These are phyloP conservation scores for Calypte anna DNA, from an alignment of 2,113 vertebrate species.

Conservation along the genomic window DNA sequence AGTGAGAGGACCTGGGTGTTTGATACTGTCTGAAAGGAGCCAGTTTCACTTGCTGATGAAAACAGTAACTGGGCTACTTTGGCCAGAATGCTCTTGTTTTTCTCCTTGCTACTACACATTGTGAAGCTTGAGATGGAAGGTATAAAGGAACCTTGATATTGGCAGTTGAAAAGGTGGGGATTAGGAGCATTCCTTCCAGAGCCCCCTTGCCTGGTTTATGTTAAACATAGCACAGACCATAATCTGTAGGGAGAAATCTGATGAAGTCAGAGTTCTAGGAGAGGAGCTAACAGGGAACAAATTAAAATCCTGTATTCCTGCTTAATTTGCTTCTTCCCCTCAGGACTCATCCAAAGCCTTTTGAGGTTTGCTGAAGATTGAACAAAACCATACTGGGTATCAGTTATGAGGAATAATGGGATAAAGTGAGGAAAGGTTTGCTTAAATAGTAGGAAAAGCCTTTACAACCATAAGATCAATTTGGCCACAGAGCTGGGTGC, in stretches of 20 bases:
- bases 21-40: neutral
- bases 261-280: neutral
- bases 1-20: neutral
- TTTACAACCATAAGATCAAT: slow-evolving; percentile 24
- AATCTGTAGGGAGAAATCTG: neutral
- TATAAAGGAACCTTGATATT: neutral
- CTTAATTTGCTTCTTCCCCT: neutral
- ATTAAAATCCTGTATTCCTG: slow-evolving; percentile 4
- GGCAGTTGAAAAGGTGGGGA: neutral
- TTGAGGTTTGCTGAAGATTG: slow-evolving; percentile 28
- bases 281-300: neutral
- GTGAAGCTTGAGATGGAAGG: neutral
- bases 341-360: slow-evolving; percentile 19
- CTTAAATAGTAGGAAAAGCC: slow-evolving; percentile 41
- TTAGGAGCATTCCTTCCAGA: neutral
- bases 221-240: neutral
- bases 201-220: neutral
- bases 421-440: slow-evolving; percentile 42
- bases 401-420: slow-evolving; percentile 44
- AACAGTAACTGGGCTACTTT: neutral
- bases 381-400: slow-evolving; percentile 28
- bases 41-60: neutral
- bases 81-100: neutral
- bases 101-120: neutral
- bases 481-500: slow-evolving; percentile 16